A percentile compares a stretch with the other conserved stretches of the same genome.
phyloP scores from a whole-genome alignment of 2,888 invertebrate genomes.

The Dasypolia templi region DNA sequence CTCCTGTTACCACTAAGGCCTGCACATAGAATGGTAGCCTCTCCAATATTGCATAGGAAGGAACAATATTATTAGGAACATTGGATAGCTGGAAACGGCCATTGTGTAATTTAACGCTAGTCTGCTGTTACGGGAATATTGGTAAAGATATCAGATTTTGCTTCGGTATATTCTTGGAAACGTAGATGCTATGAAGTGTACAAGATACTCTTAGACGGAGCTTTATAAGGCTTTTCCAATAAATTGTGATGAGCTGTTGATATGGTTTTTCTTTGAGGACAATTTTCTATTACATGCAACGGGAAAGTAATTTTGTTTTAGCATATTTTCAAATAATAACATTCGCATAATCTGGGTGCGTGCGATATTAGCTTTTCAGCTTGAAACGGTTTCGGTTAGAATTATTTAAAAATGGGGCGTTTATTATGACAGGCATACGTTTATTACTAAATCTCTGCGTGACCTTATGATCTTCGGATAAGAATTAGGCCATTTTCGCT shows the following conservation, averaged over 20 bases:
- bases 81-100: slow-evolving; percentile 69
- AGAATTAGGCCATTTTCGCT: not conserved
- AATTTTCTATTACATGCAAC: slow-evolving; percentile 8
- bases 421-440: slow-evolving; percentile 15
- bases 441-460: slow-evolving; percentile 13
- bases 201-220: not conserved
- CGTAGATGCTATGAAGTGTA: not conserved
- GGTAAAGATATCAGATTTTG: not conserved
- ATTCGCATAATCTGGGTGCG: slow-evolving; percentile 21
- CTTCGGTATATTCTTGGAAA: not conserved
- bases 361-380: slow-evolving; percentile 27
- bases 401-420: slow-evolving; percentile 38
- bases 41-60: slow-evolving; percentile 71
- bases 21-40: slow-evolving; percentile 74
- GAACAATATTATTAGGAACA: no score
- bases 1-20: slow-evolving; percentile 72
- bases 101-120: slow-evolving; percentile 10
- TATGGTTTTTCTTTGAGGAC: not conserved
- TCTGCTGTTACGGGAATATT: not conserved
- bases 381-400: slow-evolving; percentile 22
- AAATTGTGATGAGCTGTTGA: not conserved
- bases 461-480: slow-evolving; percentile 1
- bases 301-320: not conserved
- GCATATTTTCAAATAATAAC: slow-evolving; percentile 32
- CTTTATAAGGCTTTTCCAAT: not conserved